Conservation (phyloP, 2,113 vertebrate genomes). For the Neolamprologus kungweensis region DNA sequence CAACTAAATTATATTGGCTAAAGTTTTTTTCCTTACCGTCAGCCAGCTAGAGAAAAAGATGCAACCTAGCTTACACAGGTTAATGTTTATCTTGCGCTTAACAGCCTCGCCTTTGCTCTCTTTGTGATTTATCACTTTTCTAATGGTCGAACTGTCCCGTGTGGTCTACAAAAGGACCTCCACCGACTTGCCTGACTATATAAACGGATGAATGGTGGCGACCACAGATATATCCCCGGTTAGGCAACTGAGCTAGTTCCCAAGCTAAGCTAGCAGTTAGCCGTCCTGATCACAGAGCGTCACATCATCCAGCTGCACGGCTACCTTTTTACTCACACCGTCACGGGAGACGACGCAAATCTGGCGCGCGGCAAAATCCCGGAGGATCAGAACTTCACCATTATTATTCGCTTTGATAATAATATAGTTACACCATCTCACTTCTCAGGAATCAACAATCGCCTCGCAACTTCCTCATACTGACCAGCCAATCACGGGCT, state of each 20-base stretch:
- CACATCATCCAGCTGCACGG: neutral
- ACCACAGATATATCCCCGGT: neutral
- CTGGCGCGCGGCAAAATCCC: neutral
- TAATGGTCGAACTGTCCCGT: too few relatives aligned
- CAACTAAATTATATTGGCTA: neutral
- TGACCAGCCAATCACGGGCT: conserved; percentile 8
- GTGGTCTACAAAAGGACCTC: neutral
- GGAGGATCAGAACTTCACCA: neutral
- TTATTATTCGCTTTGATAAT: neutral
- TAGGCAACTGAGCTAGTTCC: neutral
- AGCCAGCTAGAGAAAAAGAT: neutral
- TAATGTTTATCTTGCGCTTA: neutral
- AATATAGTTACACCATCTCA: neutral
- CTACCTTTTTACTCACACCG: neutral
- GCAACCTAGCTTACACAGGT: neutral
- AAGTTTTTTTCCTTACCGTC: neutral
- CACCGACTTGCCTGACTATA: neutral
- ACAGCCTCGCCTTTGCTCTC: neutral
- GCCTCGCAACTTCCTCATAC: conserved; percentile 23
- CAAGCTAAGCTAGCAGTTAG: neutral
- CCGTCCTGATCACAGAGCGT: neutral
- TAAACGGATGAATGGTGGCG: neutral
- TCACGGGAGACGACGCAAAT: neutral
- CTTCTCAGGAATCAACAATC: conserved; percentile 20
- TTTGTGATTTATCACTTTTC: neutral